Conservation (phyloP, 1,140 invertebrate species). For the Sycobia sp. region DNA sequence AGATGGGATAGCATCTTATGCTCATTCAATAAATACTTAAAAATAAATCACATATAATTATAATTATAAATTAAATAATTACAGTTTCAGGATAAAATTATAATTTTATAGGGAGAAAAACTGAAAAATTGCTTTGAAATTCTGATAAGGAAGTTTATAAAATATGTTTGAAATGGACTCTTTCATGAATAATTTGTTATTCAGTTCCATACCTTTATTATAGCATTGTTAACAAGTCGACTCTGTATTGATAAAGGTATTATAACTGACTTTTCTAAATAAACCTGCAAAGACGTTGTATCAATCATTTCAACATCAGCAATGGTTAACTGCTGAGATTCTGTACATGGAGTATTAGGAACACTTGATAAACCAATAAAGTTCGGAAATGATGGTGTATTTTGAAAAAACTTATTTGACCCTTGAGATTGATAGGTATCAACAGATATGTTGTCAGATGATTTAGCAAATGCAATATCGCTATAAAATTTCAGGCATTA, state of each 20-base stretch:
- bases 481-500: slow-evolving; percentile 25
- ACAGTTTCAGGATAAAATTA: no score
- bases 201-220: slow-evolving; percentile 65
- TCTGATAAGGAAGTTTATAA: no score
- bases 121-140: no score
- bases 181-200: no score
- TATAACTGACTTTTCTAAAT: slow-evolving; percentile 70
- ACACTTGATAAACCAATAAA: slow-evolving; percentile 34
- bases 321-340: slow-evolving; percentile 44
- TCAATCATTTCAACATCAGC: slow-evolving; percentile 56
- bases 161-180: no score
- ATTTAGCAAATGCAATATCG: slow-evolving; percentile 35
- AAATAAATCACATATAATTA: not conserved
- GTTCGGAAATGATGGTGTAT: slow-evolving; percentile 34
- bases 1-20: slow-evolving; percentile 72
- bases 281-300: slow-evolving; percentile 65
- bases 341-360: slow-evolving; percentile 29
- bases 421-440: not conserved
- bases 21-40: slow-evolving; percentile 67
- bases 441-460: slow-evolving; percentile 28
- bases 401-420: slow-evolving; percentile 19
- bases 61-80: not conserved
- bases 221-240: slow-evolving; percentile 71
- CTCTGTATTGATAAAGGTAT: slow-evolving; percentile 72
- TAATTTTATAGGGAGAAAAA: no score